Base-by-base conservation (phyloP, 1,140 invertebrate genomes). In the Atta texana region DNA sequence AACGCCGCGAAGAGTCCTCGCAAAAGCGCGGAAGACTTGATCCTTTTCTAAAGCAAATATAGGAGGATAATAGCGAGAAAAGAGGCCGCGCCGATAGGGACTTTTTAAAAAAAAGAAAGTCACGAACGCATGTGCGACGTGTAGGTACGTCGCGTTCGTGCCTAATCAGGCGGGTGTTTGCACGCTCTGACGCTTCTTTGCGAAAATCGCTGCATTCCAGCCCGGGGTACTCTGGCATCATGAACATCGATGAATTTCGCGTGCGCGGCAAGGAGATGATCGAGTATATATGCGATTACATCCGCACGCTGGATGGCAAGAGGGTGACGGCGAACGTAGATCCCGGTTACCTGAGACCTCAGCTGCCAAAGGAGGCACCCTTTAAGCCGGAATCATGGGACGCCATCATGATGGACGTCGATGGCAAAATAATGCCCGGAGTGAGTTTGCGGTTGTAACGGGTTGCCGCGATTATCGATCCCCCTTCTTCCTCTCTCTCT, bases 351-450 rank as follows among this genome's bases (percentile, higher is more conserved):
- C 95, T 99, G 57, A 96, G 96, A 91, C 94, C 96, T 64, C 93
- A 98, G 8, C 94, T 99, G 51, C 98, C 98, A 21, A 94, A 94
- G 5, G 96, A 97, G 91, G 97, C 99, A 10, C 98, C 98, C 1
- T 94, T 96, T 21, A 96, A 98, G 87, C 96, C 97, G 0, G 99
- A 99, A 95, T 93, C 96, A 55, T 99, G 98, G 96, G 97, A 98
- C 68, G 95, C 96, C 31, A 98, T 99, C 80, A 97, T 99, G 96
- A 96, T 96, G 82, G 98, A 99, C 94, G 97, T 99, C 18, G 98
- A 99, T 90, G 95, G 96, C 55, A 98, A 98, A 94, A 98, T 99
- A 86, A 98, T 99, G 98, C 98, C 98, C 14, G 99, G 99, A 85
- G 97, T 98, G 92, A 98, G 97, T 76, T 44, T 57, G 34, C 57